These are phyloP conservation scores for Serilophus lunatus DNA, from an alignment of 2,113 vertebrate genomes.

Conservation along the genomic window DNA sequence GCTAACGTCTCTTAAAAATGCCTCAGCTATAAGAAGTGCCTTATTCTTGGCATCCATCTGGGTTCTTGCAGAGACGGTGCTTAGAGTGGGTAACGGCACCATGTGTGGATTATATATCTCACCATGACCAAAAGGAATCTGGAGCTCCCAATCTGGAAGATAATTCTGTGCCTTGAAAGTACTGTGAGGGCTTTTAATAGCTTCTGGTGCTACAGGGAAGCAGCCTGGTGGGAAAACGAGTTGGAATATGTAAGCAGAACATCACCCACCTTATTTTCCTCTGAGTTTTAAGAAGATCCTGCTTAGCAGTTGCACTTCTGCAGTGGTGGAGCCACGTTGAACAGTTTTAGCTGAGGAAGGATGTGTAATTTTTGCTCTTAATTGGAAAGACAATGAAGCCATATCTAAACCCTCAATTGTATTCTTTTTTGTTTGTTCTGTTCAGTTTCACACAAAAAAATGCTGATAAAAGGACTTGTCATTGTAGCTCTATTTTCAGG, in stretches of 20 bases:
- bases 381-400: not conserved
- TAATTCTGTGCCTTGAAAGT: constrained; percentile 24
- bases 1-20: constrained; percentile 37
- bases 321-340: not conserved
- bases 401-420: not conserved
- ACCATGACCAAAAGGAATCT: constrained; percentile 22
- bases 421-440: not conserved
- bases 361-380: not conserved
- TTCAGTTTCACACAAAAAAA: not conserved
- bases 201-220: not conserved
- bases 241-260: constrained; percentile 3
- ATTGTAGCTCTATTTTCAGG: not conserved
- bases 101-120: constrained; percentile 24
- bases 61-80: not conserved
- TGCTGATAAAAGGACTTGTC: not conserved
- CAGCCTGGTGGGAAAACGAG: not conserved
- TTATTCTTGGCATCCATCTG: constrained; percentile 61
- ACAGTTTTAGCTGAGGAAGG: not conserved
- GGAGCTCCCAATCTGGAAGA: constrained; percentile 42
- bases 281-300: not conserved
- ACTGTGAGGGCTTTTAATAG: constrained; percentile 37
- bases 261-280: constrained; percentile 39
- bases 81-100: constrained; percentile 15
- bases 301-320: not conserved
- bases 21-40: constrained; percentile 28